A percentile compares a stretch with the other conserved stretches of the same genome.
These are phyloP conservation scores for Pholis gunnellus DNA, from an alignment of 2,113 vertebrate species.

Conservation along the genomic window DNA sequence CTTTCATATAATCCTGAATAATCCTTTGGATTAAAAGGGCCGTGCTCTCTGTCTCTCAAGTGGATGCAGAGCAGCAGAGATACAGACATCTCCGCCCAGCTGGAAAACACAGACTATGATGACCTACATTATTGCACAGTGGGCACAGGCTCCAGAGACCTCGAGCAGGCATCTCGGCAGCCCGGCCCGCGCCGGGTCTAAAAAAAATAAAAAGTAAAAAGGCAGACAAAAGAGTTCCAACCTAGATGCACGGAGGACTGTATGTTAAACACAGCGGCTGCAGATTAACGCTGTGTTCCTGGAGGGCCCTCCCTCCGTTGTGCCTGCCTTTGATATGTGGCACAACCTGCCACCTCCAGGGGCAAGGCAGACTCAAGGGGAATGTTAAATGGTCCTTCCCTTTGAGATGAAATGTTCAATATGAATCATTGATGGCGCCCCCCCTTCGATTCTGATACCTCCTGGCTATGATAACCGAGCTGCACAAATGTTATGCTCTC, in stretches of 20 bases:
- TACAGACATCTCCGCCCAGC: slow-evolving; percentile 61
- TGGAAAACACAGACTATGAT: slow-evolving; percentile 75
- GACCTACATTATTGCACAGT: slow-evolving; percentile 80
- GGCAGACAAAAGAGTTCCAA: slow-evolving; percentile 68
- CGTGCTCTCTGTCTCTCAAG: slow-evolving; percentile 38
- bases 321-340: slow-evolving; percentile 79
- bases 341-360: slow-evolving; percentile 77
- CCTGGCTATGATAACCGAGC: slow-evolving; percentile 65
- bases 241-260: slow-evolving; percentile 55
- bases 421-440: slow-evolving; percentile 82
- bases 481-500: slow-evolving; percentile 74
- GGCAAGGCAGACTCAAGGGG: slow-evolving; percentile 76
- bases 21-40: slow-evolving; percentile 66
- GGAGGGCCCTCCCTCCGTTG: slow-evolving; percentile 65
- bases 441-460: slow-evolving; percentile 45
- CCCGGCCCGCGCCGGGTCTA: slow-evolving; percentile 41
- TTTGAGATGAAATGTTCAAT: slow-evolving; percentile 80
- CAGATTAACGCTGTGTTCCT: slow-evolving; percentile 61
- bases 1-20: slow-evolving; percentile 68
- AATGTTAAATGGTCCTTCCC: slow-evolving; percentile 82
- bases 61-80: slow-evolving; percentile 50
- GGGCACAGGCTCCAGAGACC: slow-evolving; percentile 67
- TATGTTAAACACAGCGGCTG: slow-evolving; percentile 67
- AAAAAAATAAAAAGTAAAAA: slow-evolving; percentile 10
- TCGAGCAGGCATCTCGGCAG: slow-evolving; percentile 46